Conservation (phyloP, 2,113 vertebrate species). For the Zosterops borbonicus region DNA sequence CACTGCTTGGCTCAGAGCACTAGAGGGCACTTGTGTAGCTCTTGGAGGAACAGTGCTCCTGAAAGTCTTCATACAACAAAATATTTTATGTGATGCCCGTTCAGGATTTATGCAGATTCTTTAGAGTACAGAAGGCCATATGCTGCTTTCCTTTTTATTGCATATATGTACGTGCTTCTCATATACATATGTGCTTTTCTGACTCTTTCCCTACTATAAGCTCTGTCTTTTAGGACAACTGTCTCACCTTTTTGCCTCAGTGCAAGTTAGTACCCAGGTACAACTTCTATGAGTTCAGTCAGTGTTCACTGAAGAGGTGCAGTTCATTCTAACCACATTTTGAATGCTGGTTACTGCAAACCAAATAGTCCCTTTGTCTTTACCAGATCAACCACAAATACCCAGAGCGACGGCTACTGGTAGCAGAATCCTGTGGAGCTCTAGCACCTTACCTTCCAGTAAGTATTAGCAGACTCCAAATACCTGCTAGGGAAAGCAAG, state of each 20-base stretch:
- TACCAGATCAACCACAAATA: slow-evolving; percentile 98
- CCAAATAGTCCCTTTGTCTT: neutral
- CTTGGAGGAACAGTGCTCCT: neutral
- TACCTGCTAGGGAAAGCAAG: neutral
- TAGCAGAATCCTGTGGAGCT: slow-evolving; percentile 97
- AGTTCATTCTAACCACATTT: neutral
- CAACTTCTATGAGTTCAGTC: neutral
- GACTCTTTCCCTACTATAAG: neutral
- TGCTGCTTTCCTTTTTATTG: neutral
- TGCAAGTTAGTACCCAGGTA: neutral
- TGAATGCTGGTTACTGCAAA: neutral
- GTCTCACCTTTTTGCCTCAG: neutral
- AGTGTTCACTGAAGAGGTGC: neutral
- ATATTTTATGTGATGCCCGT: neutral
- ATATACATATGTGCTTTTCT: fast-evolving
- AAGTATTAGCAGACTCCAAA: slow-evolving; percentile 63
- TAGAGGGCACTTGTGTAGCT: slow-evolving; percentile 51
- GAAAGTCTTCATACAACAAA: neutral
- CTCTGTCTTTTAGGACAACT: neutral
- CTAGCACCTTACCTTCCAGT: slow-evolving; percentile 96
- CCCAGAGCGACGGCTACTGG: slow-evolving; percentile 93
- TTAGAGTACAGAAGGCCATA: neutral
- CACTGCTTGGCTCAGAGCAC: neutral
- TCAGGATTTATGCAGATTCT: neutral
- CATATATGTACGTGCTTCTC: fast-evolving